Evolutionary conservation across 2,113 vertebrate genomes (phyloP), one percentile per base, ranked within the genome.

Genomic region (Neotoma lepida): DNA sequence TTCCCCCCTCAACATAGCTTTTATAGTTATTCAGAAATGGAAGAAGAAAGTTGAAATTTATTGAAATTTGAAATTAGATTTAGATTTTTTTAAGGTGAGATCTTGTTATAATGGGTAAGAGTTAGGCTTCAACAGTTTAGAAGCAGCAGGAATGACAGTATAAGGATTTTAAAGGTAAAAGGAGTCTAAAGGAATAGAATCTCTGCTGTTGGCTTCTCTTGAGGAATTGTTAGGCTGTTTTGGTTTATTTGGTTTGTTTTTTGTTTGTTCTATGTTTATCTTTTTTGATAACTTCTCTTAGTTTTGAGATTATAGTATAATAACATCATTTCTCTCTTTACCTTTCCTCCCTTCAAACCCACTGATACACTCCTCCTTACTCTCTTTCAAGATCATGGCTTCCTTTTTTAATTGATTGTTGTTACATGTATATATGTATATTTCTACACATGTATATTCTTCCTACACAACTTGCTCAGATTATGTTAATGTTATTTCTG

Each of bases 51-150:
- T 66, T 33, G 0, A 5, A 82, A 92, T 84, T 64, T 76, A 71
- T 26, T 64, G 54, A 24, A 86, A 89, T 93, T 77, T 96, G 28
- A 71, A 46, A 73, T 76, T 64, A 64, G 18, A 4, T 84, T 89
- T 66, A 84, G 84, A 13, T 41, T 20, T 24, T 9, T 81, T 91
- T 30, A 71, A 6, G 41, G 24, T 76, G 30, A n/a, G 4, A 70
- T 1, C n/a, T 84, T 84, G 26, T 78, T 87, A 86, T 39, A 87
- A 46, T 84, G 0, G 2, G 6, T 64, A 66, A 87, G 39, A 33
- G 20, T 84, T 13, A 39, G 44, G 44, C 41, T 46, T 66, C 85
- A 44, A 54, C 9, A 74, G 41, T 73, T 81, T 80, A 71, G 33
- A 28, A 61, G 14, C 15, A 13, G 7, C 3, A 30, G 3, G 87